A percentile compares a stretch with the other conserved stretches of the same genome.
phyloP scores from a whole-genome alignment of 2,888 invertebrate genomes.

The Cataglyphis altisquamis region DNA sequence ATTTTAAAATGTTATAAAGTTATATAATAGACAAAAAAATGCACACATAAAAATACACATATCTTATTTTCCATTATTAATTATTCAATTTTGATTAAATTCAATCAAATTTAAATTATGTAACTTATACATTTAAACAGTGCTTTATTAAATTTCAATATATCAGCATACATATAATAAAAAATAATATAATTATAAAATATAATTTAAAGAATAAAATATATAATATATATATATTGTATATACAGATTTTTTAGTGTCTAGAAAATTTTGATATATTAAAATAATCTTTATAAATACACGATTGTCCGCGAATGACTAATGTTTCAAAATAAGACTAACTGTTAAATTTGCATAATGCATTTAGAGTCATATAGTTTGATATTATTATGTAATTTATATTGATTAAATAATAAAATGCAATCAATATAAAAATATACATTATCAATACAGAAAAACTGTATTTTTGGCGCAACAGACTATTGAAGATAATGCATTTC shows the following conservation, averaged over 20 bases:
- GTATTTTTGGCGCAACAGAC: not conserved
- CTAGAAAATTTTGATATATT: not conserved
- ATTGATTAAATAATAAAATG: not conserved
- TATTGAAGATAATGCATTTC: constrained; percentile 6
- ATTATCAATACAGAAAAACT: not conserved
- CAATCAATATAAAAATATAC: not conserved
- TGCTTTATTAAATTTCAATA: too few species aligned
- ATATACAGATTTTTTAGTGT: not conserved
- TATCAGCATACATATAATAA: too few species aligned
- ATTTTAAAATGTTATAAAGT: not conserved
- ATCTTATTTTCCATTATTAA: not conserved
- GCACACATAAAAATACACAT: not conserved
- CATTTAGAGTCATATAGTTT: not conserved
- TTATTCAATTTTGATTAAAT: not conserved
- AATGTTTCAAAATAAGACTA: not conserved
- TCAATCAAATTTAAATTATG: not conserved
- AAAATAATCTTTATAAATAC: not conserved
- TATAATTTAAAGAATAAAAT: too few species aligned
- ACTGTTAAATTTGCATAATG: not conserved
- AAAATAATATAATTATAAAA: too few species aligned
- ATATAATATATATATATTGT: not conserved
- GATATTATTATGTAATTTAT: not conserved
- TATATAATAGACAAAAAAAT: not conserved
- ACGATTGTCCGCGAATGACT: not conserved
- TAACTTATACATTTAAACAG: not conserved